Evolutionary conservation across 2,888 invertebrate species (phyloP).

Genomic region (Plagodis dolabraria): DNA sequence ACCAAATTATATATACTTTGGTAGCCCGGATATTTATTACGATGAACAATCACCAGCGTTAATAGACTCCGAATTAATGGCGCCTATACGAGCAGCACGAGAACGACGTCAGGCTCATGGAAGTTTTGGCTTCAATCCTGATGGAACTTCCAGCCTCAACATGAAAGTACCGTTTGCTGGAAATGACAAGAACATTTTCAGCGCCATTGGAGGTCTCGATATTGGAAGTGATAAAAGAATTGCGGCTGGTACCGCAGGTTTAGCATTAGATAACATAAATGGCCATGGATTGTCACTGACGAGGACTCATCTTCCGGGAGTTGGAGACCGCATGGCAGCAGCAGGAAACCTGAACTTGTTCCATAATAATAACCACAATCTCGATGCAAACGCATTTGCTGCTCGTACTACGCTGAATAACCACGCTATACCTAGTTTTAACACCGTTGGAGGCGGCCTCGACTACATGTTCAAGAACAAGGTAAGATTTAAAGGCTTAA

Average conservation of each 20-base stretch:
- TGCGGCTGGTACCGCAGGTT: constrained; percentile 48
- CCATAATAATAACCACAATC: constrained; percentile 49
- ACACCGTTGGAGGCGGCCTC: constrained; percentile 57
- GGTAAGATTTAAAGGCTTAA: no score
- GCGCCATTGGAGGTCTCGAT: constrained; percentile 46
- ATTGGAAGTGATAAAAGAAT: constrained; percentile 37
- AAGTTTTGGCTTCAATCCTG: constrained; percentile 42
- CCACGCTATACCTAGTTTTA: constrained; percentile 56
- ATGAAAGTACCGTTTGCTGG: constrained; percentile 48
- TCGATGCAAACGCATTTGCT: constrained; percentile 60
- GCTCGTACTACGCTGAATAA: constrained; percentile 55
- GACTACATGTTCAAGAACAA: no score
- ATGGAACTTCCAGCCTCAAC: constrained; percentile 41
- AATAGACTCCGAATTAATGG: neutral
- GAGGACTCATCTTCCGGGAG: constrained; percentile 48
- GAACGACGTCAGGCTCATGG: constrained; percentile 43
- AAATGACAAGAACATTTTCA: constrained; percentile 46
- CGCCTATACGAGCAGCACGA: constrained; percentile 18
- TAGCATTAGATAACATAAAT: constrained; percentile 53
- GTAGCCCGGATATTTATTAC: no score
- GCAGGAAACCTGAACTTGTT: constrained; percentile 52
- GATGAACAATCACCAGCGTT: constrained; percentile 1
- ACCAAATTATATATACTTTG: no score
- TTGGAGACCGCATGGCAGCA: constrained; percentile 51
- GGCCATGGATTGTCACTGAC: constrained; percentile 56